These are phyloP conservation scores for Lithophane semibrunnea DNA, from an alignment of 2,888 invertebrate species.

Conservation along the genomic window DNA sequence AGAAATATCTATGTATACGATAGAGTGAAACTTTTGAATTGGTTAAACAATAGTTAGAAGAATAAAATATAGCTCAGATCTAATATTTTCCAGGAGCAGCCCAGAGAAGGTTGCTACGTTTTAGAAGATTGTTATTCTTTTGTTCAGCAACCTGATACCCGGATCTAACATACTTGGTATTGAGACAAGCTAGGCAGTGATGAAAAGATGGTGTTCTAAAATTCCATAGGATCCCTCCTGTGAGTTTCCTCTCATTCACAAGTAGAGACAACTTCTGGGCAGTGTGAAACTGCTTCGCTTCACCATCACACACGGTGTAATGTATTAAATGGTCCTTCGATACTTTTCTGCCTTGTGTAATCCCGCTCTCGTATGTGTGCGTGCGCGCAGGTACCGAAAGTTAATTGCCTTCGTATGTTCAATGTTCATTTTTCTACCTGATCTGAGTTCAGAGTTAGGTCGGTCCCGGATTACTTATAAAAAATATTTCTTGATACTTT, in stretches of 20 bases:
- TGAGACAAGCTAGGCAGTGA: neutral
- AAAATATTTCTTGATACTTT: slow-evolving; percentile 65
- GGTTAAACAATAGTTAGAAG: neutral
- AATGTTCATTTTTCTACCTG: slow-evolving; percentile 88
- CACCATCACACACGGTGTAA: no score
- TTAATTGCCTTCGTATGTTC: slow-evolving; percentile 90
- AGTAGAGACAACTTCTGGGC: neutral
- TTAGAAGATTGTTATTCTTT: neutral
- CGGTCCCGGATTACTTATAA: slow-evolving; percentile 66
- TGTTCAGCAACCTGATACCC: neutral
- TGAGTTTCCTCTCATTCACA: neutral
- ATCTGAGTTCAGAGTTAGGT: slow-evolving; percentile 72
- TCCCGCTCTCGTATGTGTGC: slow-evolving; percentile 70
- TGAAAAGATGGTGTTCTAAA: neutral
- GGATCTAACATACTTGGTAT: neutral
- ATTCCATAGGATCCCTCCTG: neutral
- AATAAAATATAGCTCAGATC: neutral
- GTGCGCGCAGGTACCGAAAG: slow-evolving; percentile 86
- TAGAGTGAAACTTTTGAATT: neutral
- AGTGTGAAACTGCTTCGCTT: neutral
- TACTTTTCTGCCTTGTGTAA: slow-evolving; percentile 1
- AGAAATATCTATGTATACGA: neutral
- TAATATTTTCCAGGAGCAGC: neutral
- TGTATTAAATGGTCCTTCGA: slow-evolving; percentile 33
- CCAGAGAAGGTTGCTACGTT: neutral